These are phyloP conservation scores for Hozukius guyotensis DNA, from an alignment of 2,797 vertebrate species.

Conservation along the genomic window DNA sequence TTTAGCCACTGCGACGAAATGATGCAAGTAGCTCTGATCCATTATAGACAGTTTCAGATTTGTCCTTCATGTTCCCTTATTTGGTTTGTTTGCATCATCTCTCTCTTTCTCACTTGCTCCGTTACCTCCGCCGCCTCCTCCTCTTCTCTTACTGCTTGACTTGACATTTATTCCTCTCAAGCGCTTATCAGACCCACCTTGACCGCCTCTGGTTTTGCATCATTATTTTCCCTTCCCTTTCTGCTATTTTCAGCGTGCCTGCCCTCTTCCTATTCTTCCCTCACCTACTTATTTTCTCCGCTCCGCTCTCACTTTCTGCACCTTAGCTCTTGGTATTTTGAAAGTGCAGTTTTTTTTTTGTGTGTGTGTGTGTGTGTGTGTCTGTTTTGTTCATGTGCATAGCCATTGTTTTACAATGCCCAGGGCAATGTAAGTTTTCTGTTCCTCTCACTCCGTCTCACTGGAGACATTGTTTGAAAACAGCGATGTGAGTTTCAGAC, in stretches of 20 bases:
- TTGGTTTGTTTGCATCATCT: slow-evolving; percentile 41
- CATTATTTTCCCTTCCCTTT: slow-evolving; percentile 70
- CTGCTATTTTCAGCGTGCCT: slow-evolving; percentile 63
- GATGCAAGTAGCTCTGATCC: slow-evolving; percentile 10
- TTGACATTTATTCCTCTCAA: slow-evolving; percentile 72
- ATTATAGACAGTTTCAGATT: neutral
- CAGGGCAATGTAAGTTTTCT: slow-evolving; percentile 63
- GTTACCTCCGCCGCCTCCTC: slow-evolving; percentile 23
- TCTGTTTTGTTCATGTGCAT: slow-evolving; percentile 61
- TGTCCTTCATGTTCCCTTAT: slow-evolving; percentile 20
- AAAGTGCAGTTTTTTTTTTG: slow-evolving; percentile 41
- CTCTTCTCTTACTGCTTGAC: slow-evolving; percentile 54
- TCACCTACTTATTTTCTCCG: slow-evolving; percentile 58
- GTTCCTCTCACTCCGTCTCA: slow-evolving; percentile 56
- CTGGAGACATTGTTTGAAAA: slow-evolving; percentile 68
- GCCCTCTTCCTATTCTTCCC: slow-evolving; percentile 56
- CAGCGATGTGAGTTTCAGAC: slow-evolving; percentile 44
- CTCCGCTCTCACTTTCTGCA: slow-evolving; percentile 42
- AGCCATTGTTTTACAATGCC: slow-evolving; percentile 68
- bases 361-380: neutral
- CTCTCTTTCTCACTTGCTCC: slow-evolving; percentile 29
- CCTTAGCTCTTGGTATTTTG: slow-evolving; percentile 56
- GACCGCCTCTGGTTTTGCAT: slow-evolving; percentile 71
- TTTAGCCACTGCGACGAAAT: slow-evolving; percentile 9
- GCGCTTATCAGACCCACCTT: slow-evolving; percentile 62